These are phyloP conservation scores for Chamaetylas fuelleborni DNA, from an alignment of 2,113 vertebrate genomes.

Conservation along the genomic window DNA sequence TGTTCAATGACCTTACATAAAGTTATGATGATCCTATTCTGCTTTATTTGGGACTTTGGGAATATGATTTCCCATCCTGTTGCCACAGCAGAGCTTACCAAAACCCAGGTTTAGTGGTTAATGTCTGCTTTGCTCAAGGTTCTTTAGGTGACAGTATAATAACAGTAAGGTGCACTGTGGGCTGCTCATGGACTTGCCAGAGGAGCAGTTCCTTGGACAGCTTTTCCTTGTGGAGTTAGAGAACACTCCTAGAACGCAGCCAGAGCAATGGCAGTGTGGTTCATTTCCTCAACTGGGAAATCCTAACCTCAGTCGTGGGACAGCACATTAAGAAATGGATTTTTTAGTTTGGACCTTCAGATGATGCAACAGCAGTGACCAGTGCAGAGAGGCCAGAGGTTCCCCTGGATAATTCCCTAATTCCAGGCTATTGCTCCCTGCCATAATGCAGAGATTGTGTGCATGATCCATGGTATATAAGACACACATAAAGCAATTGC, in stretches of 20 bases:
- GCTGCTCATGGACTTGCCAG: too few relatives aligned
- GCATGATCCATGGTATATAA: neutral
- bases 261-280: neutral
- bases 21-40: neutral
- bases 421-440: neutral
- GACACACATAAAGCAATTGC: neutral
- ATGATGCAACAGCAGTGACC: neutral
- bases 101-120: neutral
- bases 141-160: neutral
- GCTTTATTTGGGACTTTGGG: neutral
- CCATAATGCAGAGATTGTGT: neutral
- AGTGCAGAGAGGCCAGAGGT: neutral
- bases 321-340: neutral
- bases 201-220: neutral
- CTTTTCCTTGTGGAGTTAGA: neutral
- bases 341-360: neutral
- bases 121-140: neutral
- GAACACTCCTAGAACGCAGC: neutral
- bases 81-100: neutral
- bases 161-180: neutral
- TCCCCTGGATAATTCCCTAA: neutral
- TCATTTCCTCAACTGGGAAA: neutral
- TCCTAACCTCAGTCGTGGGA: neutral
- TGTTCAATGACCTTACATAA: neutral
- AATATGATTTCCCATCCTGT: accelerated